Conservation (phyloP, 2,797 vertebrate species). For the Melanotaenia nigrans region DNA sequence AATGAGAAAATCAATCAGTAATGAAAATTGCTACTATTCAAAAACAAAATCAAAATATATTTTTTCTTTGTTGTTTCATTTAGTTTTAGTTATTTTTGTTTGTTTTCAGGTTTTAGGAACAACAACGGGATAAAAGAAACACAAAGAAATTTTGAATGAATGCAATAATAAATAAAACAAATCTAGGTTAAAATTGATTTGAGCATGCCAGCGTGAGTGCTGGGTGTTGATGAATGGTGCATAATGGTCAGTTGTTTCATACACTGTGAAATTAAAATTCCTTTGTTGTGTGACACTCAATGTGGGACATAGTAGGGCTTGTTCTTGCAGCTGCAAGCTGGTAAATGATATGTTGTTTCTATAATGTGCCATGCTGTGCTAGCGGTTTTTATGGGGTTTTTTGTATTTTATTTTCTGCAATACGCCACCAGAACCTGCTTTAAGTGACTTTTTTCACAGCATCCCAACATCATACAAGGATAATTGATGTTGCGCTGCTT, state of each 20-base stretch:
- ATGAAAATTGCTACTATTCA: not conserved
- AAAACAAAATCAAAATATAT: not conserved
- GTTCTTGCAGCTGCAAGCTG: conserved; percentile 27
- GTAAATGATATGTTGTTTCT: conserved; percentile 30
- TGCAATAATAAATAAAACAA: conserved; percentile 5
- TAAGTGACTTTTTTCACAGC: conserved; percentile 41
- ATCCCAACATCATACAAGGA: conserved; percentile 35
- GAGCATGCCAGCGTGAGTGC: not conserved
- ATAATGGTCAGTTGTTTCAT: conserved; percentile 1
- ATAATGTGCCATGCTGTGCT: conserved; percentile 28
- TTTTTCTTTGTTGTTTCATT: not conserved
- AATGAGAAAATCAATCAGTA: not conserved
- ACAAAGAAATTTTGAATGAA: not conserved
- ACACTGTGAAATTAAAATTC: conserved; percentile 20
- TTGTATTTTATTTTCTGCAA: conserved; percentile 27
- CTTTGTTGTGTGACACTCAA: conserved; percentile 23
- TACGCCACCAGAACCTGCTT: conserved; percentile 45
- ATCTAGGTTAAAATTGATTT: not conserved
- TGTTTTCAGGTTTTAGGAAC: not conserved
- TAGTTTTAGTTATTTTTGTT: not conserved
- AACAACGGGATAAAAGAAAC: not conserved
- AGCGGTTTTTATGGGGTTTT: conserved; percentile 31
- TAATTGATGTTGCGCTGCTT: conserved; percentile 58
- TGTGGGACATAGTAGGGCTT: conserved; percentile 9
- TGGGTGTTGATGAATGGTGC: conserved; percentile 13